phyloP scores from a whole-genome alignment of 37 sponge, comb jelly and placozoan genomes.

The Spongilla lacustris region DNA sequence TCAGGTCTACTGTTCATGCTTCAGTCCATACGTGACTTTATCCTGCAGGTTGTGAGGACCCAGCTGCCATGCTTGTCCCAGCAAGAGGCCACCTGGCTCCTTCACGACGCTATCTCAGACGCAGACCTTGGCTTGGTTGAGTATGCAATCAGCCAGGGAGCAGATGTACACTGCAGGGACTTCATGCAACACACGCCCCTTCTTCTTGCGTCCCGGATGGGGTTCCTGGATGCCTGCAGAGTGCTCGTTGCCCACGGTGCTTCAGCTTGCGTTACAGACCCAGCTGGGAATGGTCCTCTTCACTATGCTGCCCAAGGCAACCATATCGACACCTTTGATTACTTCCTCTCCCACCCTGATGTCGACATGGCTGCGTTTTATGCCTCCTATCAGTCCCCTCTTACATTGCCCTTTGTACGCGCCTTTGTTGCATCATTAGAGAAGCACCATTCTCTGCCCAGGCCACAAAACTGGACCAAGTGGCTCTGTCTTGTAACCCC shows the following conservation, averaged over 20 bases:
- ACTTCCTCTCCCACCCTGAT: constrained; percentile 16
- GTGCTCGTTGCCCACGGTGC: constrained; percentile 47
- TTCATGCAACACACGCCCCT: constrained; percentile 67
- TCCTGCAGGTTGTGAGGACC: not conserved
- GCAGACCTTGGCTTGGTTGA: not conserved
- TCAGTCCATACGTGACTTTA: not conserved
- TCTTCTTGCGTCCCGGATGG: constrained; percentile 47
- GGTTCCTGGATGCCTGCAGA: constrained; percentile 4
- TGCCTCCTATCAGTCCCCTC: not conserved
- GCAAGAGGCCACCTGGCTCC: constrained; percentile 46
- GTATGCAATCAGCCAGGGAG: constrained; percentile 13
- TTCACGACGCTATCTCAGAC: constrained; percentile 18
- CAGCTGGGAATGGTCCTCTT: constrained; percentile 38
- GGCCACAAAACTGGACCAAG: constrained; percentile 20
- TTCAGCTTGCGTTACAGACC: constrained; percentile 14
- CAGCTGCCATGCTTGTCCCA: constrained; percentile 17
- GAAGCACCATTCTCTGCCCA: not conserved
- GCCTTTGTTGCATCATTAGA: not conserved
- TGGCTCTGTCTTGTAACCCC: constrained; percentile 40
- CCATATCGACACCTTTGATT: constrained; percentile 13
- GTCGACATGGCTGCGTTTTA: constrained; percentile 20
- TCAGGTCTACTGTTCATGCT: constrained; percentile 14
- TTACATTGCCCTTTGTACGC: not conserved
- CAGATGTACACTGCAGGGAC: constrained; percentile 40
- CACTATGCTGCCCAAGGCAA: constrained; percentile 43